Evolutionary conservation across 2,113 vertebrate genomes (phyloP), one percentile per base, ranked within the genome.

Genomic region (Mellivora capensis): DNA sequence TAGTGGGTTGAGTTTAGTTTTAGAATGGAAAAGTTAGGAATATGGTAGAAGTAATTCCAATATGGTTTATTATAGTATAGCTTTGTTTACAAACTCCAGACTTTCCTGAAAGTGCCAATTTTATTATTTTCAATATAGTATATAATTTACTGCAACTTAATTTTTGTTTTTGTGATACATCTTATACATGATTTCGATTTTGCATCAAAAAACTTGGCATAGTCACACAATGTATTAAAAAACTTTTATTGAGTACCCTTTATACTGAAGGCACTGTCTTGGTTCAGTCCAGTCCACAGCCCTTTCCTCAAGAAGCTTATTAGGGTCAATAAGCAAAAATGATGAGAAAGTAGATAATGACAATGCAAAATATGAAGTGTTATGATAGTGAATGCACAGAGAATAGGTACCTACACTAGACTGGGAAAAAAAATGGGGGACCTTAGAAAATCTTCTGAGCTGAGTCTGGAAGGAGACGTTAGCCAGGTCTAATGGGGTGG

Each of bases 61-160:
- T 59, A 37, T 84, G 67, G 61, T 80, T 80, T 85, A 15, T 67
- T 81, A 8, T 64, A 3, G 10, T 72, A 72, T 67, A 72, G 18
- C 15, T 87, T 27, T 31, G 5, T 74, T 84, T 67, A 42, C 34
- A 88, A 88, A 87, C n/a, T 64, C 18, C 54, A 91, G 4, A 72
- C 14, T 49, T 84, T 80, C 31, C 71, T 80, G 11, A 87, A 93
- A 79, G 4, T 69, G 10, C 8, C 20, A 20, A 37, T 59, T 97
- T 93, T 39, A 61, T 89, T 91, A 64, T 80, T 87, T 95, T 85
- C 21, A 91, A 47, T 87, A n/a, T 54, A 61, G 18, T 57, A 29
- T 87, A 13, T 9, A 52, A 87, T n/a, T 23, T 47, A 42, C 47
- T 57, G 0, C 20, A 34, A 83, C 42, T 74, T 57, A 89, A 31